These are phyloP conservation scores for Protosalanx chinensis DNA, from an alignment of 2,797 vertebrate species.

Conservation along the genomic window DNA sequence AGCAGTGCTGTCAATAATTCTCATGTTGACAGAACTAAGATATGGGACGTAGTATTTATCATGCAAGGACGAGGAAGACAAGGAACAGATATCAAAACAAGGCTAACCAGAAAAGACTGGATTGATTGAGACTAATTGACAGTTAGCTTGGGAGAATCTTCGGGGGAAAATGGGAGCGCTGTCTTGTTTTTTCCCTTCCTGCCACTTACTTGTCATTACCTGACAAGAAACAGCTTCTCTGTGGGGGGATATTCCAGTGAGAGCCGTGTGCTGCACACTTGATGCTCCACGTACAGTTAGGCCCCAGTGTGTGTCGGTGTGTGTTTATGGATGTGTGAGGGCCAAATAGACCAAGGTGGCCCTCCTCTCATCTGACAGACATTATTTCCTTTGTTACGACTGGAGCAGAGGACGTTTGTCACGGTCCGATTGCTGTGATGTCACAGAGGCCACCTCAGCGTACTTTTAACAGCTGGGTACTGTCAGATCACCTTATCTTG, in stretches of 20 bases:
- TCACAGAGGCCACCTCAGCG: constrained; percentile 55
- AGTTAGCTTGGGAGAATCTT: constrained; percentile 40
- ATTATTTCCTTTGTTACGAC: constrained; percentile 63
- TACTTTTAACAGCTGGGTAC: constrained; percentile 62
- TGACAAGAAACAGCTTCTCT: constrained; percentile 63
- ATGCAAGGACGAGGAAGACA: constrained; percentile 57
- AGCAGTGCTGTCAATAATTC: constrained; percentile 45
- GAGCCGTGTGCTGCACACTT: constrained; percentile 44
- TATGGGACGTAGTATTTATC: constrained; percentile 53
- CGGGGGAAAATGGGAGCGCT: constrained; percentile 38
- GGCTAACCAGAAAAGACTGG: constrained; percentile 57
- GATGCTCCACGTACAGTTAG: constrained; percentile 43
- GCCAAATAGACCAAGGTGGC: constrained; percentile 35
- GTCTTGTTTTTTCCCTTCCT: constrained; percentile 53
- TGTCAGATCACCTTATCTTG: constrained; percentile 54
- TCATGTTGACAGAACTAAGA: constrained; percentile 53
- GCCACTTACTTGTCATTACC: constrained; percentile 69
- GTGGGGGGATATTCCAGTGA: constrained; percentile 33
- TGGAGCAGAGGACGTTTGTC: constrained; percentile 57
- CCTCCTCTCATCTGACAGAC: constrained; percentile 63
- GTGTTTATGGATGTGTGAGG: constrained; percentile 39
- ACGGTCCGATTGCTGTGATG: constrained; percentile 59
- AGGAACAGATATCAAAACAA: constrained; percentile 56
- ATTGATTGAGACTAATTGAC: constrained; percentile 75
- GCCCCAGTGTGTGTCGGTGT: constrained; percentile 27